Evolutionary conservation across 1,140 invertebrate species (phyloP).

Genomic region (Linepithema humile): DNA sequence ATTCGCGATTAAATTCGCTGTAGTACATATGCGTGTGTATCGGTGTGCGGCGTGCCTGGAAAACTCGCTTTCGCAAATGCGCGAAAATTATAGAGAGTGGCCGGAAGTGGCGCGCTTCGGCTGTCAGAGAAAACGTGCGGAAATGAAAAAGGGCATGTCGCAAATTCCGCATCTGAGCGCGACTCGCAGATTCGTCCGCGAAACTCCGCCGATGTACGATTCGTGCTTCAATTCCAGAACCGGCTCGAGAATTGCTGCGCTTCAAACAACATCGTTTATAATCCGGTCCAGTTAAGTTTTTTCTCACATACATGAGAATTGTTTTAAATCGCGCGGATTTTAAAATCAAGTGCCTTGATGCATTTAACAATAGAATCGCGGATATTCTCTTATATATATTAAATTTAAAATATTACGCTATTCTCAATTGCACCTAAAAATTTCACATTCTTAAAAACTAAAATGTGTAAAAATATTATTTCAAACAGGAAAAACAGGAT

Average conservation of each 20-base stretch:
- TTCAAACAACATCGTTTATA: not conserved
- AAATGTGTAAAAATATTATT: no score
- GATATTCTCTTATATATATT: no score
- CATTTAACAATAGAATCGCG: no score
- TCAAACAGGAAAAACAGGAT: no score
- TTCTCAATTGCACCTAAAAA: no score
- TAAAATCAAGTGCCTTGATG: not conserved
- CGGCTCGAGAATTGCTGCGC: no score
- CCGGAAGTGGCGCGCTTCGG: not conserved
- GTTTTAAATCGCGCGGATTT: not conserved
- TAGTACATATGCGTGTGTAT: not conserved
- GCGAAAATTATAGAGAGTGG: slow-evolving; percentile 12
- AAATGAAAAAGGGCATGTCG: not conserved
- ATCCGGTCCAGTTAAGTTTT: not conserved
- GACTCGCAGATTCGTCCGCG: not conserved
- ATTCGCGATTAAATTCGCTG: slow-evolving; percentile 24
- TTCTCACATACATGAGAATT: not conserved
- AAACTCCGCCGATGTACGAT: not conserved
- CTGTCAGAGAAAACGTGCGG: not conserved
- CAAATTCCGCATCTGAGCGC: not conserved
- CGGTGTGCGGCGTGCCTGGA: not conserved
- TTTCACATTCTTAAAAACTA: no score
- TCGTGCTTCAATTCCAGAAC: not conserved
- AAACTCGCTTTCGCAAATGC: not conserved
- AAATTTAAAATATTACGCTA: no score